A percentile compares a stretch with the other conserved stretches of the same genome.
Conservation (phyloP, 1,140 invertebrate species). For the Ectropis grisescens region DNA sequence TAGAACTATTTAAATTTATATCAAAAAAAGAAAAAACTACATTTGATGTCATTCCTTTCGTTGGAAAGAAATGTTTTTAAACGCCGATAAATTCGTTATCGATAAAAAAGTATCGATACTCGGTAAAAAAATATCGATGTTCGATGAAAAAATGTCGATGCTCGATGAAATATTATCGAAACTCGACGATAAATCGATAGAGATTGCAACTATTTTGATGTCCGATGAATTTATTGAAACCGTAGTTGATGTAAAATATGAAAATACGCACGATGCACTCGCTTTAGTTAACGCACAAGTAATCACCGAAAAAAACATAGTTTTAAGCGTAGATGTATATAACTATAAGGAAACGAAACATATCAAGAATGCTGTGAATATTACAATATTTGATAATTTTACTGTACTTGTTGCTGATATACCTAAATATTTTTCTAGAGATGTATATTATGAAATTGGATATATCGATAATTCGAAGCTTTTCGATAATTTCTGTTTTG, state of each 20-base stretch:
- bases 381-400: conserved; percentile 66
- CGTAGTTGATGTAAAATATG: conserved; percentile 45
- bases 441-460: conserved; percentile 58
- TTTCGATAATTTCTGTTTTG: conserved; percentile 55
- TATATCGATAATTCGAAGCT: conserved; percentile 46
- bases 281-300: conserved; percentile 55
- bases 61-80: conserved; percentile 42
- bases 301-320: conserved; percentile 34
- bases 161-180: too few relatives aligned
- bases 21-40: too few relatives aligned
- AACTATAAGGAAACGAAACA: conserved; percentile 55
- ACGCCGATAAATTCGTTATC: too few relatives aligned
- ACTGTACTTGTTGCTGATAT: conserved; percentile 59
- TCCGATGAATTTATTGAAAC: conserved; percentile 51
- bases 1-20: too few relatives aligned
- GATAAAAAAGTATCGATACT: too few relatives aligned
- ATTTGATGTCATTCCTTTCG: conserved; percentile 38
- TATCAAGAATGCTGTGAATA: conserved; percentile 67
- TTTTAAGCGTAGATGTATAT: conserved; percentile 53
- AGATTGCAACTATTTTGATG: conserved; percentile 57
- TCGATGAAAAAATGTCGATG: too few relatives aligned
- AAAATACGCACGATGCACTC: conserved; percentile 47
- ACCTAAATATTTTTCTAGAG: conserved; percentile 69
- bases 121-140: too few relatives aligned
- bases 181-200: too few relatives aligned